Evolutionary conservation across 2,888 invertebrate genomes (phyloP).

Genomic region (Carpatolechia fugitivella): DNA sequence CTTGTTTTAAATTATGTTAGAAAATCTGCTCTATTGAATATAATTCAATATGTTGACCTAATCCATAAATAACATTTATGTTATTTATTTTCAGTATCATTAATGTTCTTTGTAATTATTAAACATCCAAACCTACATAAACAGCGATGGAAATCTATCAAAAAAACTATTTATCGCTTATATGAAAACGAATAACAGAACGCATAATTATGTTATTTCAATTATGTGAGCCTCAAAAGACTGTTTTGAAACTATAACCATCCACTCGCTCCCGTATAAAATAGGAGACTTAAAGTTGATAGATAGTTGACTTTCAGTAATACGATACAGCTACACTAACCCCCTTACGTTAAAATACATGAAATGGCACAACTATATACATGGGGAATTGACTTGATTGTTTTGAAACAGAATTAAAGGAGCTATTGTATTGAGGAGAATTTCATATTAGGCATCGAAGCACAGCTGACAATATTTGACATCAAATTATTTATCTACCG

Average conservation of each 20-base stretch:
- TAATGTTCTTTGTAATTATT: neutral
- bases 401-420: neutral
- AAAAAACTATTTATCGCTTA: neutral
- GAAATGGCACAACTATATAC: slow-evolving; percentile 75
- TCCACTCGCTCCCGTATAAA: neutral
- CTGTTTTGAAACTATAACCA: neutral
- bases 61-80: too few relatives aligned
- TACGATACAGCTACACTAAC: slow-evolving; percentile 54
- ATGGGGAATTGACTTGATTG: slow-evolving; percentile 70
- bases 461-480: slow-evolving; percentile 1
- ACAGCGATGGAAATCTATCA: neutral
- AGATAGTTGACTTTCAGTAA: slow-evolving; percentile 32
- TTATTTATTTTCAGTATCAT: neutral
- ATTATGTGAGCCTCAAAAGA: neutral
- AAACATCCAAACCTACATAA: neutral
- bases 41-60: too few relatives aligned
- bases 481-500: neutral
- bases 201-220: neutral
- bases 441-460: neutral
- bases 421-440: too few relatives aligned
- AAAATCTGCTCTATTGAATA: too few relatives aligned
- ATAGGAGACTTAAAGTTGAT: neutral
- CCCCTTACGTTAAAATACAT: slow-evolving; percentile 50
- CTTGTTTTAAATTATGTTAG: neutral
- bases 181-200: neutral